phyloP scores from a whole-genome alignment of 2,888 invertebrate genomes.

The Pachliopta kotzebuea region DNA sequence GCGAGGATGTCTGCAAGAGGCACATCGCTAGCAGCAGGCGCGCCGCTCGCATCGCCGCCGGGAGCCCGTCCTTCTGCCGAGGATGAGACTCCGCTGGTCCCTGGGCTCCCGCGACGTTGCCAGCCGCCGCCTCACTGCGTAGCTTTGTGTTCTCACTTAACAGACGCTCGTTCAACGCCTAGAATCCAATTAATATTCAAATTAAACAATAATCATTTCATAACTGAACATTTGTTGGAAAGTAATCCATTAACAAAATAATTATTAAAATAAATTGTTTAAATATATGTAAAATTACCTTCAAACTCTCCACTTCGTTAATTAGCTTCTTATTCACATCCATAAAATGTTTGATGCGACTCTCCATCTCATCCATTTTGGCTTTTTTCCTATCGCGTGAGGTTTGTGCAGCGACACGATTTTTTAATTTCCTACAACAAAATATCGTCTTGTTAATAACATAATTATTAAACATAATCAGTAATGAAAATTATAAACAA shows the following conservation, averaged over 20 bases:
- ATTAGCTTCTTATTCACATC: constrained; percentile 83
- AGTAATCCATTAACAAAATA: too few relatives aligned
- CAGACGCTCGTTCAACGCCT: constrained; percentile 84
- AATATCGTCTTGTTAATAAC: too few relatives aligned
- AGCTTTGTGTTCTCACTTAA: constrained; percentile 83
- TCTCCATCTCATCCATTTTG: constrained; percentile 94
- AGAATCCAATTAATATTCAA: neutral
- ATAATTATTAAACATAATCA: too few relatives aligned
- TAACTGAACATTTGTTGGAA: too few relatives aligned
- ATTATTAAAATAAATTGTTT: neutral
- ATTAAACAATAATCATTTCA: neutral
- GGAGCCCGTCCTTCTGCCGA: constrained; percentile 96
- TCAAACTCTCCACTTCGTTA: constrained; percentile 83
- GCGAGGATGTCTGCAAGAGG: constrained; percentile 92
- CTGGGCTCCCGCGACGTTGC: constrained; percentile 85
- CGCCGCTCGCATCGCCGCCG: constrained; percentile 85
- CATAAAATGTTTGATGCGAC: constrained; percentile 82
- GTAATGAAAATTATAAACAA: neutral
- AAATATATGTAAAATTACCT: constrained; percentile 38
- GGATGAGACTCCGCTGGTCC: constrained; percentile 93
- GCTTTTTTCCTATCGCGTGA: constrained; percentile 98
- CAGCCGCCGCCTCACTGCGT: constrained; percentile 79
- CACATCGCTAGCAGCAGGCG: constrained; percentile 89
- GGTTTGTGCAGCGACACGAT: constrained; percentile 98
- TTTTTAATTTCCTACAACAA: constrained; percentile 92